Base-by-base conservation (phyloP, 1,140 invertebrate species). In the Drosophila ambigua region DNA sequence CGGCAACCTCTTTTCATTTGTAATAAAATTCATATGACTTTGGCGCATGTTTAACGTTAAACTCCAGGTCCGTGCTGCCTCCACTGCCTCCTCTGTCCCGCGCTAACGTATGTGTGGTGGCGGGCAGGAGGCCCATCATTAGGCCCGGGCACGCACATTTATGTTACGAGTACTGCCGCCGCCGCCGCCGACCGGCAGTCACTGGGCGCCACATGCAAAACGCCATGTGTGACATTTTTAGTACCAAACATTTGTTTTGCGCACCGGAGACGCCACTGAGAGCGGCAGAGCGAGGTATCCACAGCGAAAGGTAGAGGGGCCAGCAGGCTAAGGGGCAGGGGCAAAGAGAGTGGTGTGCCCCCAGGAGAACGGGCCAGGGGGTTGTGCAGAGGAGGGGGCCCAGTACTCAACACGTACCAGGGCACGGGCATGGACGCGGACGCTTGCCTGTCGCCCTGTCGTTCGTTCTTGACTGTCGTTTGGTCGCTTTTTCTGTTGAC, bases 21-120 rank as follows among this genome's bases (percentile, higher is more conserved):
- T 82, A 88, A 87, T 87, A 88, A 87, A 87, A 87, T 87, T 87
- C 83, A 87, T 87, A 82, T 82, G 82, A 82, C 82, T 87, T 75
- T 79, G 77, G 81, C 81, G 77, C 82, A 81, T 87, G 82, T 76
- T 83, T 87, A 87, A 66, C 82, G 81, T 73, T 66, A 77, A 74
- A 62, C 77, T 64, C 65, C 43, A 66, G 54, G 26, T 35, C 39
- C 23, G 4, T 13, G 26, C 15, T n/a, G 6, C 6, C 39, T 26
- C 6, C 2, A 1, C 5, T 28, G 7, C 1, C 23, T 24, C 16
- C 23, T 31, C 45, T 28, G 20, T 45, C 23, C n/a, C 23, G 31
- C 23, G 7, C 20, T 20, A 20, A 20, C 20, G 20, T 20, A 20
- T 20, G 20, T 20, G 49, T 26, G 65, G 52, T 23, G 62, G 16